Evolutionary conservation across 2,797 vertebrate genomes (phyloP).

Genomic region (Trematomus bernacchii): DNA sequence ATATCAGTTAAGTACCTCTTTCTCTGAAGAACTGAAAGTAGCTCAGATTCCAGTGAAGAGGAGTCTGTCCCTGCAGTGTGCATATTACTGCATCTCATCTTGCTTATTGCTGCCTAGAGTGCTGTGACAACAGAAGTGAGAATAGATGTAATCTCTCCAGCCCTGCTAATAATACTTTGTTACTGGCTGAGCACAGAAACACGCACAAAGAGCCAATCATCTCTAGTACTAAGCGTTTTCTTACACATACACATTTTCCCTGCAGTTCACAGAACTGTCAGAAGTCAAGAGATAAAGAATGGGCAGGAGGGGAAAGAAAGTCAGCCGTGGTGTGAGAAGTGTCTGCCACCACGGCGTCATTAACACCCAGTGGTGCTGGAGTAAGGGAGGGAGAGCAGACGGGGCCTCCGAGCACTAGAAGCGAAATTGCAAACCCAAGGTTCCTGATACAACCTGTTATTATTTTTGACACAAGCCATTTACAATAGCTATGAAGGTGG

Average conservation of each 20-base stretch:
- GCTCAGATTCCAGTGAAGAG: conserved; percentile 65
- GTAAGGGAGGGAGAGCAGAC: conserved; percentile 71
- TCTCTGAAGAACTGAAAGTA: conserved; percentile 59
- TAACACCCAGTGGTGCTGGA: conserved; percentile 77
- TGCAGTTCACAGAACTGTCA: conserved; percentile 61
- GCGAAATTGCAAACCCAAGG: conserved; percentile 89
- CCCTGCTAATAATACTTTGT: conserved; percentile 64
- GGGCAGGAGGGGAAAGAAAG: conserved; percentile 42
- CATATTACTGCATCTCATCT: conserved; percentile 77
- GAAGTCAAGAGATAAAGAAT: conserved; percentile 73
- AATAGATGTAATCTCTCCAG: conserved; percentile 77
- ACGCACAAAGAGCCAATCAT: conserved; percentile 68
- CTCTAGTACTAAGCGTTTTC: conserved; percentile 52
- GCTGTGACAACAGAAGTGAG: conserved; percentile 77
- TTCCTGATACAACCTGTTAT: conserved; percentile 91
- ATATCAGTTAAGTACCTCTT: conserved; percentile 58
- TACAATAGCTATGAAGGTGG: conserved; percentile 91
- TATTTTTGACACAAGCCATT: conserved; percentile 92
- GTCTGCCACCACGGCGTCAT: conserved; percentile 79
- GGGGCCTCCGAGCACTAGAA: conserved; percentile 82
- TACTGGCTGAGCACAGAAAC: conserved; percentile 60
- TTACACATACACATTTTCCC: conserved; percentile 54
- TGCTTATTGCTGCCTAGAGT: conserved; percentile 71
- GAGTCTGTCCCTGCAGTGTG: conserved; percentile 59
- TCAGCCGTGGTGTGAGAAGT: conserved; percentile 69